Evolutionary conservation across 1,140 invertebrate genomes (phyloP), one percentile per base, ranked within the genome.

Genomic region (Sarcophaga bullata): DNA sequence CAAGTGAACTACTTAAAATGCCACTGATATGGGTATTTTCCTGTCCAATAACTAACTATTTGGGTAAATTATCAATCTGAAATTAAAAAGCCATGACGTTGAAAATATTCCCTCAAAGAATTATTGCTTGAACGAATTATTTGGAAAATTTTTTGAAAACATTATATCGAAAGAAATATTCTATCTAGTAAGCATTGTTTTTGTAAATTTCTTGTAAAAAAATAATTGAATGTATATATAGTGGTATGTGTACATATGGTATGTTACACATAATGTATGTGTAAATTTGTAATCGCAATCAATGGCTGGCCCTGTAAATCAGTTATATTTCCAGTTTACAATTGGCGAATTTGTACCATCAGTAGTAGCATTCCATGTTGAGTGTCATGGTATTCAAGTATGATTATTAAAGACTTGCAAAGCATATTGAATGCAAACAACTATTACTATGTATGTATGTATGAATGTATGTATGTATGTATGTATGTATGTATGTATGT

Each of bases 381-480:
- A 58, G n/a, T 58, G 54, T 58, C 54, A 58, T 15, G 54, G 54
- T 58, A 58, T 58, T 58, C 54, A 7, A n/a, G 54, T 58, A 13
- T 58, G 13, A 58, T 58, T 58, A 58, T n/a, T 58, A 58, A 58
- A 58, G 54, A n/a, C 54, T 58, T 58, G 54, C n/a, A 13, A n/a
- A 13, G 3, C 7, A 58, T 58, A 58, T 58, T 58, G 7, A 58
- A n/a, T n/a, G n/a, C 54, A 58, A 58, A 58, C n/a, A n/a, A 58
- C 54, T 58, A 58, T 6, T 58, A 37, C 1, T 37, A 37, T 37
- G 25, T 37, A 37, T 37, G 25, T 37, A 37, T 37, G 25, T 37
- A 37, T 37, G 25, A 2, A 37, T 37, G 25, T 37, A 37, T 37
- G n/a, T n/a, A n/a, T n/a, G n/a, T n/a, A n/a, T n/a, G n/a, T 37